A percentile compares a stretch with the other conserved stretches of the same genome.
These are phyloP conservation scores for Anguilla obscura DNA, from an alignment of 2,797 vertebrate species.

Conservation along the genomic window DNA sequence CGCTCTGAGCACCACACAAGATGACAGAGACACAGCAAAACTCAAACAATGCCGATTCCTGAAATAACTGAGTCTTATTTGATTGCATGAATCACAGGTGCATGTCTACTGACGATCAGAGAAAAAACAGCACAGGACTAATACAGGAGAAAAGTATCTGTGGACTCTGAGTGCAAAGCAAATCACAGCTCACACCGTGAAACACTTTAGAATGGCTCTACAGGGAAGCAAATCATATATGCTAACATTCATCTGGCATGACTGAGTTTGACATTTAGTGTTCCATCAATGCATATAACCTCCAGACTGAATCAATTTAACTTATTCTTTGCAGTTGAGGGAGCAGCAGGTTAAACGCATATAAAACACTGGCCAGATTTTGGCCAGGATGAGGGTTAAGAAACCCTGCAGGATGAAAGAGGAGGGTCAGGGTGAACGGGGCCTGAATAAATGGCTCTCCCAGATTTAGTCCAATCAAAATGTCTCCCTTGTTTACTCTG, in stretches of 20 bases:
- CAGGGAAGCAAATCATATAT: background rate
- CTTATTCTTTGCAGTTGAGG: background rate
- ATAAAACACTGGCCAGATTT: background rate
- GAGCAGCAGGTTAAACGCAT: background rate
- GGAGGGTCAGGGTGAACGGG: background rate
- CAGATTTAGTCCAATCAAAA: background rate
- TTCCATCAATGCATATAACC: background rate
- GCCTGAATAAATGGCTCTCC: background rate
- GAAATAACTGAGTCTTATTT: background rate
- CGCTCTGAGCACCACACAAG: constrained; percentile 37
- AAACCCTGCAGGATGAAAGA: background rate
- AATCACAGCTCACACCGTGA: background rate
- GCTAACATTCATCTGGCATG: background rate
- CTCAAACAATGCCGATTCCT: background rate
- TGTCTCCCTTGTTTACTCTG: background rate
- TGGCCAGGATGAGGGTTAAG: background rate
- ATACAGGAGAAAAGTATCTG: background rate
- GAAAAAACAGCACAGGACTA: background rate
- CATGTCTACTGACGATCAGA: background rate
- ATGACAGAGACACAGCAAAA: background rate
- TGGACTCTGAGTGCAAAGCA: no score
- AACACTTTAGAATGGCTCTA: background rate
- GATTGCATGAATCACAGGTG: background rate
- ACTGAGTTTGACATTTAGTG: background rate
- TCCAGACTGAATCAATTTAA: constrained; percentile 1